These are phyloP conservation scores for Linyphia triangularis DNA, from an alignment of 2,888 invertebrate species.

Conservation along the genomic window DNA sequence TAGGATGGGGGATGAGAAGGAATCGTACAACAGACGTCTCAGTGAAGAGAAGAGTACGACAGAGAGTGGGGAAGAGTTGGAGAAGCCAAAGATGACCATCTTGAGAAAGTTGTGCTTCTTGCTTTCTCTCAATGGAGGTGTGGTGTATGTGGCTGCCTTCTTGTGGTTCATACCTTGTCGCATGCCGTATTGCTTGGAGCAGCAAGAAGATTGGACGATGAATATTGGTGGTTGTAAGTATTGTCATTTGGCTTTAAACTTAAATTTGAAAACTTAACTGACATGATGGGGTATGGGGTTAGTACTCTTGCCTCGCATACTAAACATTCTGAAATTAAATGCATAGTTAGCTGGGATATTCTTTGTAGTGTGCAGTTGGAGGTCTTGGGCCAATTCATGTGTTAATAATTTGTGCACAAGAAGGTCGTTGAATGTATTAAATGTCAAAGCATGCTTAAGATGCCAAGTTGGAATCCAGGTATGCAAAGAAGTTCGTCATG, in stretches of 20 bases:
- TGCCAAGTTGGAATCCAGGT: no score
- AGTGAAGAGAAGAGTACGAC: not conserved
- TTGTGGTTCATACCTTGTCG: constrained; percentile 45
- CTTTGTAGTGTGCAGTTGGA: no score
- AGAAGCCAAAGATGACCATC: constrained; percentile 33
- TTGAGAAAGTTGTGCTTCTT: constrained; percentile 46
- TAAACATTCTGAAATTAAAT: no score
- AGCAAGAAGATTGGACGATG: constrained; percentile 11
- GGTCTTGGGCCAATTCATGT: no score
- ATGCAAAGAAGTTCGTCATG: no score
- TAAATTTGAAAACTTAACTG: not conserved
- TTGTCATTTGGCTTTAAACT: no score
- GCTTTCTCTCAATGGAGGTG: constrained; percentile 42
- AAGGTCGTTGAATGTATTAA: no score
- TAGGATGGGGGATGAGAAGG: not conserved
- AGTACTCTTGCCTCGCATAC: no score
- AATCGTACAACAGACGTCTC: not conserved
- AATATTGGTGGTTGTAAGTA: constrained; percentile 43
- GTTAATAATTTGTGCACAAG: no score
- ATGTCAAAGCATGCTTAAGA: no score
- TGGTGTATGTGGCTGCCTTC: constrained; percentile 29
- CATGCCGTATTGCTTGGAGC: not conserved
- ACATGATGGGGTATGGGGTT: not conserved
- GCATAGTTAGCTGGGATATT: no score
- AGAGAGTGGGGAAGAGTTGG: not conserved